Base-by-base conservation (phyloP, 2,888 invertebrate genomes). In the Euplexia lucipara region DNA sequence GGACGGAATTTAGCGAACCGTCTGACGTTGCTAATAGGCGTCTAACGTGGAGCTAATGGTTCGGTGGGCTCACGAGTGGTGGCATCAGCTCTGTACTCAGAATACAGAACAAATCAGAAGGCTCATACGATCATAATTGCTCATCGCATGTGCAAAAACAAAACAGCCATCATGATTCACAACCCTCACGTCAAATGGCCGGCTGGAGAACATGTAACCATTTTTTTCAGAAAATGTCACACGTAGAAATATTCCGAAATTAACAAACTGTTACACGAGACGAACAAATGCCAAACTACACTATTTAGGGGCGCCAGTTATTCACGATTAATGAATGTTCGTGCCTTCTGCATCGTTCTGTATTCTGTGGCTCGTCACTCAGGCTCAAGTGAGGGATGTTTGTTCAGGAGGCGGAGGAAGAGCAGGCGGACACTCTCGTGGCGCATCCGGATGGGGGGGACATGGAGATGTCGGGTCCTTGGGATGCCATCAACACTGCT, bases 401-500 rank as follows among this genome's bases (percentile, higher is more conserved):
- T 70, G 61, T 67, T 61, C 74, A 95, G 91, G 93, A 93, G 58
- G 71, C 86, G 0, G 95, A 94, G 7, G 94, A 95, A 0, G 95
- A 95, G 44, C 90, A 88, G 67, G 82, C 87, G 1, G 95, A 93
- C 79, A 67, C 86, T 9, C 64, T 95, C 68, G 85, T 86, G 63
- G 82, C 85, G 1, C 90, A 88, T 54, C 84, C 90, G 10, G 93
- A 91, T 18, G 83, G 77, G n/a, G 83, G 77, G n/a, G 87, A 86
- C 0, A 82, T 84, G 37, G 90, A 91, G 26, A 60, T 89, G 65
- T 71, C 88, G 3, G 85, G 84, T 0, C 82, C 91, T 1, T 93
- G 92, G 92, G 95, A 95, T 73, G 86, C 90, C 39, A 83, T 95
- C 73, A 91, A 94, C 78, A 87, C 92, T 5, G 95, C 94, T 10